These are phyloP conservation scores for Drosophila kambysellisi DNA, from an alignment of 2,888 invertebrate species.

Conservation along the genomic window DNA sequence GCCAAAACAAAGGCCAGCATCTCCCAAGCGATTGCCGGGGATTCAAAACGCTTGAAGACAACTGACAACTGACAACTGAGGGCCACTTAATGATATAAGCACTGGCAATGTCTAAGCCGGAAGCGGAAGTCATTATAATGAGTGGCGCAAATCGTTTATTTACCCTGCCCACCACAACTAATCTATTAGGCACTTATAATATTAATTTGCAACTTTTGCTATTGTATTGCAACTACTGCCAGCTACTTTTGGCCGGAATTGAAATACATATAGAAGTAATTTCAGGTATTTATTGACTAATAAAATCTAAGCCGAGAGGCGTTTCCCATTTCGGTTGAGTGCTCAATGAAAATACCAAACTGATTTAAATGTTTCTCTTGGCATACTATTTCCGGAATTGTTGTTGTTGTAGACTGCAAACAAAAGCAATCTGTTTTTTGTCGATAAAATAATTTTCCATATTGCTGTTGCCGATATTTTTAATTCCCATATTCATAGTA, in stretches of 20 bases:
- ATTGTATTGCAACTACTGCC: conserved; percentile 1
- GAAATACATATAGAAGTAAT: conserved; percentile 36
- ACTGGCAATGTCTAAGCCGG: conserved; percentile 22
- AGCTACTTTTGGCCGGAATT: background rate
- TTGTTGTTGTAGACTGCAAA: conserved; percentile 22
- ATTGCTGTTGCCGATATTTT: background rate
- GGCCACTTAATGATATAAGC: conserved; percentile 73
- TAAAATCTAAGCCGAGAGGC: conserved; percentile 54
- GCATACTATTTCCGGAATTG: conserved; percentile 48
- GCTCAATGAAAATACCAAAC: conserved; percentile 58
- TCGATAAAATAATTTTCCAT: conserved; percentile 26
- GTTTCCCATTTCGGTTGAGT: conserved; percentile 55
- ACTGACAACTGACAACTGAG: conserved; percentile 35
- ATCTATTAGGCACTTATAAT: conserved; percentile 34
- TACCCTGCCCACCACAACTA: background rate
- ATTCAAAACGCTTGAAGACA: conserved; percentile 31
- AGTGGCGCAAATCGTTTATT: conserved; percentile 44
- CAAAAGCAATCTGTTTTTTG: conserved; percentile 13
- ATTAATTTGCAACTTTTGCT: conserved; percentile 65
- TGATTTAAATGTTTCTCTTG: conserved; percentile 65
- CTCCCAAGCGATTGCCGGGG: conserved; percentile 32
- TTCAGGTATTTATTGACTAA: conserved; percentile 71
- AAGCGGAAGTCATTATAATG: conserved; percentile 72
- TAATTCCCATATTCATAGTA: too few species aligned
- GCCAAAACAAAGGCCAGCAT: conserved; percentile 41